phyloP scores from a whole-genome alignment of 2,113 vertebrate genomes.

The Proteles cristata region DNA sequence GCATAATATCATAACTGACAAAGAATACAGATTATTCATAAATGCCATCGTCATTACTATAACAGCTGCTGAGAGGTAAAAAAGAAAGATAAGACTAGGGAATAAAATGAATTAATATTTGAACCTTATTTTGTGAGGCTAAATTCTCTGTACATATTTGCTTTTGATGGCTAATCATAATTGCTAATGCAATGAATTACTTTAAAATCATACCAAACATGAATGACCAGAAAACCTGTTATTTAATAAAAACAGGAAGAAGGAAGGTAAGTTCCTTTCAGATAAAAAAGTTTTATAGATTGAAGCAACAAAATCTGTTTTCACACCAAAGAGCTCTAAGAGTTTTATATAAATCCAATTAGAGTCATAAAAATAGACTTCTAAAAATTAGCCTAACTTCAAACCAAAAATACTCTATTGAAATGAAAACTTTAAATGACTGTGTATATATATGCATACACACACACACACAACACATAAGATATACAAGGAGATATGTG shows the following conservation, averaged over 20 bases:
- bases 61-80: background rate
- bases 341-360: background rate
- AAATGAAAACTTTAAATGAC: background rate
- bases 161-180: background rate
- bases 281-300: background rate
- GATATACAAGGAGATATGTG: background rate
- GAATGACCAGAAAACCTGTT: background rate
- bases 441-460: background rate
- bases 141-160: background rate
- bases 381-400: background rate
- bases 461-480: no score
- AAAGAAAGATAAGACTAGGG: background rate
- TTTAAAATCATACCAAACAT: background rate
- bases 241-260: background rate
- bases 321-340: background rate
- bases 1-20: background rate
- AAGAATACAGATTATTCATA: background rate
- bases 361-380: background rate
- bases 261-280: background rate
- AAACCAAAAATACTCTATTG: background rate
- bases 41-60: background rate
- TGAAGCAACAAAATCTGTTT: background rate
- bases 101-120: background rate
- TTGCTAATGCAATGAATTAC: background rate
- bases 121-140: background rate